phyloP scores from a whole-genome alignment of 2,797 vertebrate species.

The Synanceia verrucosa region DNA sequence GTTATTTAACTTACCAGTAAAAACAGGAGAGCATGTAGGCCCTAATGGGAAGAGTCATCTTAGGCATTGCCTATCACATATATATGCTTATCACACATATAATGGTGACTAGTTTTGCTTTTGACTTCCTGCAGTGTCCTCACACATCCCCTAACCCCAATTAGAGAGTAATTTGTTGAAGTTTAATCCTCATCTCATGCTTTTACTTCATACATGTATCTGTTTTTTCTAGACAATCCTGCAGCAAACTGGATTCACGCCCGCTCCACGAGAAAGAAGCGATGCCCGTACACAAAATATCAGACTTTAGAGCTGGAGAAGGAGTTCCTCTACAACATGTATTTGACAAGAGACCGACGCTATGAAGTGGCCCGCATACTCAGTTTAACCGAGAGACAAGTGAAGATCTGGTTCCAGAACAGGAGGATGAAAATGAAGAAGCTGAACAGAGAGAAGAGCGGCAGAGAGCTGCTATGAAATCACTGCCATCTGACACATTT shows the following conservation, averaged over 20 bases:
- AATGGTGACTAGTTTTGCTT: too few species aligned
- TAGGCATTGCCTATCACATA: conserved; percentile 6
- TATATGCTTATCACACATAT: neutral
- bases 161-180: neutral
- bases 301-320: conserved; percentile 99
- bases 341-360: conserved; percentile 96
- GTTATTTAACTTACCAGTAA: neutral
- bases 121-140: neutral
- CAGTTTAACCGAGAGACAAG: conserved; percentile 97
- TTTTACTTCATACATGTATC: neutral
- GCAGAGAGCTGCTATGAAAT: conserved; percentile 86
- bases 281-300: conserved; percentile 98
- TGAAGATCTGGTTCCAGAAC: conserved; percentile 99
- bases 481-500: conserved; percentile 24
- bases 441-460: conserved; percentile 94
- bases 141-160: neutral
- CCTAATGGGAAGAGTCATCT: neutral
- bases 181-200: neutral
- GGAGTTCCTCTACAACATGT: conserved; percentile 99
- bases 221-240: conserved; percentile 88
- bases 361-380: conserved; percentile 98
- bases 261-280: conserved; percentile 97
- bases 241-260: conserved; percentile 99
- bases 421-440: conserved; percentile 99
- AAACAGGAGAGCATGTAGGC: too few species aligned